Conservation (phyloP, 2,888 invertebrate species). For the Villa cingulata region DNA sequence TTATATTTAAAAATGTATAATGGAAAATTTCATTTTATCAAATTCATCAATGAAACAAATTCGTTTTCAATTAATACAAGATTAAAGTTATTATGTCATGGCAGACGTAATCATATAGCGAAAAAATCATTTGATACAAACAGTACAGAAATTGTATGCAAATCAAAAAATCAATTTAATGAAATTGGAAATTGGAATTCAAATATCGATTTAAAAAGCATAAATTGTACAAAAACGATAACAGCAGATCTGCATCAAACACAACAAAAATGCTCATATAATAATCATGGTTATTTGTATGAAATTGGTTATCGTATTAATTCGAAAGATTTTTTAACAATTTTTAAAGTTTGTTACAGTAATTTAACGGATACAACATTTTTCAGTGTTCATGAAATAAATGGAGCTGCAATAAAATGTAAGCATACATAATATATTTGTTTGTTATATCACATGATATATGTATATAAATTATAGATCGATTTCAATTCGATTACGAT, state of each 20-base stretch:
- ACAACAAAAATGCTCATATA: conserved; percentile 22
- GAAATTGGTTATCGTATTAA: conserved; percentile 18
- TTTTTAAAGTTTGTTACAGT: conserved; percentile 31
- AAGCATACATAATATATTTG: conserved; percentile 16
- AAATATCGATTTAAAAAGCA: conserved; percentile 6
- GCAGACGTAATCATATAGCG: conserved; percentile 16
- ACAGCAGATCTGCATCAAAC: conserved; percentile 20
- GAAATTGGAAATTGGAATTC: background rate
- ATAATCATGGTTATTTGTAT: conserved; percentile 17
- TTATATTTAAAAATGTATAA: conserved; percentile 10
- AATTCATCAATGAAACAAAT: conserved; percentile 15
- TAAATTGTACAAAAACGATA: conserved; percentile 16
- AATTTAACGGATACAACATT: conserved; percentile 24
- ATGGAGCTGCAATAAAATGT: conserved; percentile 32
- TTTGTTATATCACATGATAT: no score
- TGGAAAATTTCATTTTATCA: conserved; percentile 14
- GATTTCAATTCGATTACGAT: no score
- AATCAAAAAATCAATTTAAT: conserved; percentile 7
- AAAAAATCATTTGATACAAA: conserved; percentile 2
- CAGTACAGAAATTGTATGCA: conserved; percentile 12
- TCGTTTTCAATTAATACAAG: conserved; percentile 12
- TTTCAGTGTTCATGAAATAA: conserved; percentile 29
- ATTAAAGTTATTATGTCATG: conserved; percentile 19
- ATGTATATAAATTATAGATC: no score
- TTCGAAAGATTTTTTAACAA: conserved; percentile 12